A percentile compares a stretch with the other conserved stretches of the same genome.
Conservation (phyloP, 1,140 invertebrate species). For the Thaumatotibia leucotreta region DNA sequence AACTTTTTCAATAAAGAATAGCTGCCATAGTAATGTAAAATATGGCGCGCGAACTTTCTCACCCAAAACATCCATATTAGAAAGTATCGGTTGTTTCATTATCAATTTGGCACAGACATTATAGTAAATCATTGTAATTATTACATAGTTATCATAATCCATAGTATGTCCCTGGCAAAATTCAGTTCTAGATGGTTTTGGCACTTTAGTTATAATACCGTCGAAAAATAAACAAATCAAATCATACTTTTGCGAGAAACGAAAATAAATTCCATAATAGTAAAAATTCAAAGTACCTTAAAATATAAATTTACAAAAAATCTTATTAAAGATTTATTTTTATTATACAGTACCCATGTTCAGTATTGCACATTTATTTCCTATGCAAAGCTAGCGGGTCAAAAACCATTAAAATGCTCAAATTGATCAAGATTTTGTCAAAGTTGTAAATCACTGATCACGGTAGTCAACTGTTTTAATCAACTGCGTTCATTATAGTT, state of each 20-base stretch:
- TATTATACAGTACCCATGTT: slow-evolving; percentile 66
- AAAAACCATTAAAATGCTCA: background rate
- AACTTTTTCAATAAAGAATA: background rate
- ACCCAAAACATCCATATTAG: background rate
- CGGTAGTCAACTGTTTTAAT: background rate
- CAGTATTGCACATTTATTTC: slow-evolving; percentile 65
- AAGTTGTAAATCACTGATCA: background rate
- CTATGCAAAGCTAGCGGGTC: slow-evolving; percentile 48
- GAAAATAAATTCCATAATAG: slow-evolving; percentile 46
- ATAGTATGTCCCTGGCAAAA: slow-evolving; percentile 37
- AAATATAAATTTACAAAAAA: slow-evolving; percentile 49
- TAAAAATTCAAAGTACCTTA: slow-evolving; percentile 50
- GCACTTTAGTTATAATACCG: slow-evolving; percentile 41
- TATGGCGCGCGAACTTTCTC: background rate
- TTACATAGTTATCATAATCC: slow-evolving; percentile 36
- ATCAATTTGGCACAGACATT: slow-evolving; percentile 66
- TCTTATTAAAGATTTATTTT: slow-evolving; percentile 50
- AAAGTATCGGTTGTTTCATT: slow-evolving; percentile 24
- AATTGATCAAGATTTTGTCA: slow-evolving; percentile 8
- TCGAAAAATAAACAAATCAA: slow-evolving; percentile 29
- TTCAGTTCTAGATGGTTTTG: slow-evolving; percentile 64
- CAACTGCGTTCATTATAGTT: background rate
- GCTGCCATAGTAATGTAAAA: background rate
- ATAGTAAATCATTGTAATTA: slow-evolving; percentile 39
- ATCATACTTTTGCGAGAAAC: slow-evolving; percentile 34